These are phyloP conservation scores for Cyprinodon variegatus DNA, from an alignment of 2,113 vertebrate species.

Conservation along the genomic window DNA sequence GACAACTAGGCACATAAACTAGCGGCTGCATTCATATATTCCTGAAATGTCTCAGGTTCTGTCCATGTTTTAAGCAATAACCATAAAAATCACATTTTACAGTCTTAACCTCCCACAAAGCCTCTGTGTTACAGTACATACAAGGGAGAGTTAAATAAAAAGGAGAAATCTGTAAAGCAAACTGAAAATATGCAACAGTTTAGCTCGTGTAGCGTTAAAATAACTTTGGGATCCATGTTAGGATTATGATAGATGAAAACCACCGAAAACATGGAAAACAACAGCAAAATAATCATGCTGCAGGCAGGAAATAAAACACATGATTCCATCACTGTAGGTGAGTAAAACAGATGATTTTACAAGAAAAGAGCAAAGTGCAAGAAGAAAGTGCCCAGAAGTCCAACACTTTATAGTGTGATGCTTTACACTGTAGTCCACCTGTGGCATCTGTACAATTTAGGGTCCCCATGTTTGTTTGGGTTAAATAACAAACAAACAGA, in stretches of 20 bases:
- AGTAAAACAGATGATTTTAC: conserved; percentile 69
- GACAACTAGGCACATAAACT: conserved; percentile 81
- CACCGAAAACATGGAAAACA: conserved; percentile 65
- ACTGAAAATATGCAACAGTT: conserved; percentile 42
- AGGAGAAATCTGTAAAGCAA: conserved; percentile 29
- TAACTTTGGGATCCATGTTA: conserved; percentile 46
- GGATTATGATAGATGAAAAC: conserved; percentile 58
- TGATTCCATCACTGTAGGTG: conserved; percentile 55
- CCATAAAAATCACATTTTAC: conserved; percentile 40
- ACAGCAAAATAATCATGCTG: conserved; percentile 71
- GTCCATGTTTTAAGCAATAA: conserved; percentile 58
- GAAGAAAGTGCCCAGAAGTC: conserved; percentile 50
- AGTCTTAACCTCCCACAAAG: conserved; percentile 62
- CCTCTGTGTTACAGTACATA: conserved; percentile 68
- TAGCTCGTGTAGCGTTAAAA: conserved; percentile 52
- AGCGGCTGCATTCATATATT: conserved; percentile 74
- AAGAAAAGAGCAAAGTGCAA: conserved; percentile 69
- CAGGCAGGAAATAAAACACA: conserved; percentile 59
- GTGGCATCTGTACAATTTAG: conserved; percentile 66
- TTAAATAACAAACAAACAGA: neutral
- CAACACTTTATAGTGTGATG: conserved; percentile 28
- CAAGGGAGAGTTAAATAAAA: conserved; percentile 51
- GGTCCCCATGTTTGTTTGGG: conserved; percentile 51
- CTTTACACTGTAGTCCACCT: conserved; percentile 32
- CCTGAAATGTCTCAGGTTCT: conserved; percentile 65